A percentile compares a stretch with the other conserved stretches of the same genome.
Evolutionary conservation across 2,888 invertebrate genomes (phyloP).

Genomic region (Drosophila ezoana): DNA sequence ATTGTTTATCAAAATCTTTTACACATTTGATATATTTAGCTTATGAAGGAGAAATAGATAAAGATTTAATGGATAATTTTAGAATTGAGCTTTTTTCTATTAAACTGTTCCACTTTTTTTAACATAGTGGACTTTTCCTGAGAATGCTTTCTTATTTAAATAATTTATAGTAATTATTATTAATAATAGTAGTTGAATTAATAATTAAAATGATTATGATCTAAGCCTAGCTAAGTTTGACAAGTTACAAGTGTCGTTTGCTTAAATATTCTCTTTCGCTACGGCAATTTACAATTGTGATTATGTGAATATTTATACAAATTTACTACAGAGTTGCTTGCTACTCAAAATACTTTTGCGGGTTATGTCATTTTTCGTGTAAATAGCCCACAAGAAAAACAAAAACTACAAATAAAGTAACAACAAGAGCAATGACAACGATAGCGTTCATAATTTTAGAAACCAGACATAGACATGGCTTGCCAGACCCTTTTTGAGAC

Average conservation of each 20-base stretch:
- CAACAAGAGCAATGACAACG: conserved; percentile 1
- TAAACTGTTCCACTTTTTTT: no score
- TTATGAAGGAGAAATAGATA: no score
- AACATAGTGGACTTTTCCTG: no score
- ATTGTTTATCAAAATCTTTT: background rate
- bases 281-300: conserved; percentile 41
- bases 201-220: background rate
- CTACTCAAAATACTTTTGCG: conserved; percentile 32
- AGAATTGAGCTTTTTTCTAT: no score
- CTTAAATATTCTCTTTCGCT: conserved; percentile 56
- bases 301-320: conserved; percentile 31
- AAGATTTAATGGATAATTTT: no score
- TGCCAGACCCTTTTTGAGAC: conserved; percentile 19
- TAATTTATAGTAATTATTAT: no score
- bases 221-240: conserved; percentile 7
- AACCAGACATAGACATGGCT: conserved; percentile 7
- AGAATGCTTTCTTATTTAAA: no score
- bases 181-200: no score
- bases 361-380: conserved; percentile 62
- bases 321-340: conserved; percentile 8
- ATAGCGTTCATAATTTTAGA: conserved; percentile 8
- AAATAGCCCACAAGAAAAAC: conserved; percentile 11
- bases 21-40: no score
- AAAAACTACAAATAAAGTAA: background rate
- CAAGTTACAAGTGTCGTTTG: conserved; percentile 38